A percentile compares a stretch with the other conserved stretches of the same genome.
Evolutionary conservation across 2,797 vertebrate genomes (phyloP).

Genomic region (Halcyon leucocephala): DNA sequence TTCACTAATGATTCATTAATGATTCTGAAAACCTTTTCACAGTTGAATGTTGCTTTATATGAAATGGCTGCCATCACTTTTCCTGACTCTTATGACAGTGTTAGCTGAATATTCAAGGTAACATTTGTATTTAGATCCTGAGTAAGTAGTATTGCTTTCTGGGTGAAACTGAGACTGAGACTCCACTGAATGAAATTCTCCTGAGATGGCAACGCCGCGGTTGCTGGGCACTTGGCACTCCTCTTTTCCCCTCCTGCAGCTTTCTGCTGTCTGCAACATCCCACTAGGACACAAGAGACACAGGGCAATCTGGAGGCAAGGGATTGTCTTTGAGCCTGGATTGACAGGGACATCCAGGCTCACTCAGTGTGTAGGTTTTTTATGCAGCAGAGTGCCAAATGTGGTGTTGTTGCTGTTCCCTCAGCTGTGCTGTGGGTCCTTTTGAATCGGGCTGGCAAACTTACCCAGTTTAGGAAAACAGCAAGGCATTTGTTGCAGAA

Average conservation of each 20-base stretch:
- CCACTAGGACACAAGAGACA: background rate
- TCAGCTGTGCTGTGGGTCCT: background rate
- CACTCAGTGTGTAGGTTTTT: background rate
- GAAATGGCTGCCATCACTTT: background rate
- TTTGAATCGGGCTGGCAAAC: slow-evolving; percentile 1
- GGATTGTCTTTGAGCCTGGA: background rate
- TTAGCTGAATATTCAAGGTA: background rate
- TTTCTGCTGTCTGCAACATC: background rate
- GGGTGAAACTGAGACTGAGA: background rate
- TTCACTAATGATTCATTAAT: background rate
- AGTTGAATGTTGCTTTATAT: background rate
- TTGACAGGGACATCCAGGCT: background rate
- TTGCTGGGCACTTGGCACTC: background rate
- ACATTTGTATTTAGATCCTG: background rate
- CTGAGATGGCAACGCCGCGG: background rate
- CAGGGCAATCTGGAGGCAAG: background rate
- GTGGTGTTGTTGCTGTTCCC: background rate
- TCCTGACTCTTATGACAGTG: background rate
- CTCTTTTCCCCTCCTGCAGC: background rate
- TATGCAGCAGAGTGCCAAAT: background rate
- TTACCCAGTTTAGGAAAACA: slow-evolving; percentile 4
- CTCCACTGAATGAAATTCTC: background rate
- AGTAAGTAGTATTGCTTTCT: background rate
- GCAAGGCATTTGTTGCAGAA: background rate
- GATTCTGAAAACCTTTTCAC: background rate